Evolutionary conservation across 2,113 vertebrate genomes (phyloP).

Genomic region (Thermophis baileyi): DNA sequence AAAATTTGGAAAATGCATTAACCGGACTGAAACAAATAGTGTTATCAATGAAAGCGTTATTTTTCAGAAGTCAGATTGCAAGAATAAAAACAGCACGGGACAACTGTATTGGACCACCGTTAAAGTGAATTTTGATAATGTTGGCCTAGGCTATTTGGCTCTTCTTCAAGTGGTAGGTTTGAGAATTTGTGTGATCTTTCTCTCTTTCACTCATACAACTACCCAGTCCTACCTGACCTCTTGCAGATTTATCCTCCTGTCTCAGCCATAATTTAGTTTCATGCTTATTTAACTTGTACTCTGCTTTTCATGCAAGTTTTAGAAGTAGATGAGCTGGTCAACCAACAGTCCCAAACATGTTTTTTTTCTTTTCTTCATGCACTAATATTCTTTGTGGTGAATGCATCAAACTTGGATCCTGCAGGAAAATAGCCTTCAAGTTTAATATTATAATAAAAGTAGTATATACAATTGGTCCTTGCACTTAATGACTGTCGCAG

Average conservation of each 20-base stretch:
- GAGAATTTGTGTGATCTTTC: not conserved
- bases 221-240: not conserved
- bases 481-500: not conserved
- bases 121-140: constrained; percentile 97
- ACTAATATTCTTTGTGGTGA: not conserved
- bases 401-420: not conserved
- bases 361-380: not conserved
- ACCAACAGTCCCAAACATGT: too few relatives aligned
- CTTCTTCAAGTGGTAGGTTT: constrained; percentile 94
- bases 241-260: not conserved
- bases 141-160: constrained; percentile 91
- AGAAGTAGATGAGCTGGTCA: not conserved
- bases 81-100: constrained; percentile 70
- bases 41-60: constrained; percentile 22
- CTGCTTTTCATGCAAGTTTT: not conserved
- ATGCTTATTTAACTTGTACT: not conserved
- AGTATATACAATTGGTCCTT: not conserved
- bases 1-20: constrained; percentile 88
- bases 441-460: not conserved
- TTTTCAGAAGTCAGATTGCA: constrained; percentile 76
- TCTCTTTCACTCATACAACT: not conserved
- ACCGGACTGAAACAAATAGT: constrained; percentile 68
- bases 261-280: not conserved
- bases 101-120: constrained; percentile 87
- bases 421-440: not conserved